phyloP scores from a whole-genome alignment of 92 coral and sea anemone species.

The Paramuricea clavata region DNA sequence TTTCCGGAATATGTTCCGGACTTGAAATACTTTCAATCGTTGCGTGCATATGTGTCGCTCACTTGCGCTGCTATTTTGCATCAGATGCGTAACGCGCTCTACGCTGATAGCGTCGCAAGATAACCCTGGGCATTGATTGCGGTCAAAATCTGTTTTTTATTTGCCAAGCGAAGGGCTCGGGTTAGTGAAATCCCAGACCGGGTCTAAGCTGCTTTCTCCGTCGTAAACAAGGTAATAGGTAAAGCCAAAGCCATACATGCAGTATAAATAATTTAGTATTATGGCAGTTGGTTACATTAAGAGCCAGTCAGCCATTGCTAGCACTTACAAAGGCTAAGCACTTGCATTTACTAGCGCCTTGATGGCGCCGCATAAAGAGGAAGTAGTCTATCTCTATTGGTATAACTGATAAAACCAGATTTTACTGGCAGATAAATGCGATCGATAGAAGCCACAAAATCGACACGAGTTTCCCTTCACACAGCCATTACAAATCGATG shows the following conservation, averaged over 20 bases:
- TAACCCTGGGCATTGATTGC: constrained; percentile 30
- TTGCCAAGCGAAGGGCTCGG: background rate
- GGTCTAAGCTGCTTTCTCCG: background rate
- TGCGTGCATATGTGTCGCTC: constrained; percentile 35
- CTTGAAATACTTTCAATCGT: constrained; percentile 39
- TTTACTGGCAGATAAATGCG: background rate
- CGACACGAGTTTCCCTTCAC: constrained; percentile 16
- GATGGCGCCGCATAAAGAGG: constrained; percentile 36
- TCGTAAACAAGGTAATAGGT: background rate
- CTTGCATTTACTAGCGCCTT: constrained; percentile 10
- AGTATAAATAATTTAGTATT: background rate
- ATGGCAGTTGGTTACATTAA: constrained; percentile 5
- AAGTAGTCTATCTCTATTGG: constrained; percentile 8
- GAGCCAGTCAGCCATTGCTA: background rate
- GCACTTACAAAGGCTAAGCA: constrained; percentile 22
- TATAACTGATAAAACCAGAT: constrained; percentile 49
- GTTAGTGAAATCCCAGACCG: background rate
- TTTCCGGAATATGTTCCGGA: constrained; percentile 51
- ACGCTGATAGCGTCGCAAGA: constrained; percentile 35
- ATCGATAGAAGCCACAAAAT: background rate
- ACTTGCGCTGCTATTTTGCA: constrained; percentile 8
- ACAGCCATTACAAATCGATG: constrained; percentile 22
- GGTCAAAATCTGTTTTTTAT: constrained; percentile 18
- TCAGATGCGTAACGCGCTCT: background rate
- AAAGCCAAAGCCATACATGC: background rate